Base-by-base conservation (phyloP, 2,113 vertebrate species). In the Collichthys lucidus region DNA sequence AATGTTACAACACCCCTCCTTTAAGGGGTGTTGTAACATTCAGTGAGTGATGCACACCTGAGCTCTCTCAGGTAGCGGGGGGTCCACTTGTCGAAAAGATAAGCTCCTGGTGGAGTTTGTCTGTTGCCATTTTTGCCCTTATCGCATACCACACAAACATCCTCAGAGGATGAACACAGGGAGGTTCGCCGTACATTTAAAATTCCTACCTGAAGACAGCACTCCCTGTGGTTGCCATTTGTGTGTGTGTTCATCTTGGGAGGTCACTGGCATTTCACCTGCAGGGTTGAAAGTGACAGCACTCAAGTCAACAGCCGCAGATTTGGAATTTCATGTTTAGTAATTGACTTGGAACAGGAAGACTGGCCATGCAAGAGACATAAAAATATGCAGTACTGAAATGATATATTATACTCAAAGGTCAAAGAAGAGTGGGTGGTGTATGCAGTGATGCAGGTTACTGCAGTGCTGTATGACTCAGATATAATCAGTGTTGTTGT, bases 11-110 rank as follows among this genome's bases (percentile, higher is more conserved):
- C 26, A 26, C 26, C 2, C 26, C 26, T 26, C 26, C 19, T 81
- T 44, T 15, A 16, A 77, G 68, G 83, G 56, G 65, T 74, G 52
- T 55, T 42, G 11, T 90, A 86, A 89, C 84, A 86, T 88, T 90
- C 24, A 82, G 31, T 26, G 16, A 44, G 47, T 84, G 89, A 91
- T 82, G 79, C 75, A 85, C 80, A 81, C 83, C 46, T 20, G 87
- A 88, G 83, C 59, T 72, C 74, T 67, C 80, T 15, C 70, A 68
- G 64, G 73, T 61, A 52, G 84, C 35, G 66, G 87, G 81, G 74
- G 90, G 73, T 73, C 80, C 29, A 35, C 24, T 24, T 69, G 74
- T 63, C 11, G 3, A 69, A 74, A 69, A 47, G 35, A 87, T 29
- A 20, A 59, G 16, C 22, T 55, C 49, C 61, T 52, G 29, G 60